phyloP scores from a whole-genome alignment of 23 tunicate genomes.

The Trididemnum clinides region DNA sequence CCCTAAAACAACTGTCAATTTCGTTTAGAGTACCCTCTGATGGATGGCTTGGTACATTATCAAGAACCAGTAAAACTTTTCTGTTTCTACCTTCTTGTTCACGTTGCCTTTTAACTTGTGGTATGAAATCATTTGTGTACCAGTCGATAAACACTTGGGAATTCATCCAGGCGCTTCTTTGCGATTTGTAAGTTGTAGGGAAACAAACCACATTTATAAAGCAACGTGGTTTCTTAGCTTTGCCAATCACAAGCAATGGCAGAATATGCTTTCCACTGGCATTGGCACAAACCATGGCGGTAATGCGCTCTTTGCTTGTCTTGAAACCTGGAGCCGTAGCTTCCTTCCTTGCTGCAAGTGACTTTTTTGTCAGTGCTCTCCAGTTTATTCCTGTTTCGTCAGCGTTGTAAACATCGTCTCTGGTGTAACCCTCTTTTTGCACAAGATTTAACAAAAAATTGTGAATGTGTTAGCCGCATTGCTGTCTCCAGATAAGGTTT shows the following conservation, averaged over 20 bases:
- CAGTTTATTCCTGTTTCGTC: conserved; percentile 30
- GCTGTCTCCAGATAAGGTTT: conserved; percentile 33
- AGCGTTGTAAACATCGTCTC: conserved; percentile 31
- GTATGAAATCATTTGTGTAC: conserved; percentile 28
- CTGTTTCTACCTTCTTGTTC: conserved; percentile 35
- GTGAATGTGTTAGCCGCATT: conserved; percentile 28
- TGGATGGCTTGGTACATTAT: conserved; percentile 33
- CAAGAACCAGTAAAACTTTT: conserved; percentile 29
- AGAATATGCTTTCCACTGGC: conserved; percentile 33
- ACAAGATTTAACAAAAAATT: conserved; percentile 2
- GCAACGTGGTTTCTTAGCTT: conserved; percentile 27
- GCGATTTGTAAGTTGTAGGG: conserved; percentile 21
- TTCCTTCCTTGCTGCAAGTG: conserved; percentile 35
- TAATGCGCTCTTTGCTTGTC: conserved; percentile 31
- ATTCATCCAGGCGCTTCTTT: conserved; percentile 32
- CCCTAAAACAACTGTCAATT: conserved; percentile 34
- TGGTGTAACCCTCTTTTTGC: conserved; percentile 30
- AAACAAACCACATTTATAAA: conserved; percentile 32
- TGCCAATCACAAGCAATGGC: conserved; percentile 37
- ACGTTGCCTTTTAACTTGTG: conserved; percentile 25
- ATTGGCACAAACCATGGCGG: conserved; percentile 38
- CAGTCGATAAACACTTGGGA: conserved; percentile 38
- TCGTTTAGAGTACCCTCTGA: conserved; percentile 24
- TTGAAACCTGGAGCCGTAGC: conserved; percentile 37
- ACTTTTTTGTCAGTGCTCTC: conserved; percentile 26